Evolutionary conservation across 2,113 vertebrate species (phyloP), one percentile per base, ranked within the genome.

Genomic region (Larimichthys polyactis): DNA sequence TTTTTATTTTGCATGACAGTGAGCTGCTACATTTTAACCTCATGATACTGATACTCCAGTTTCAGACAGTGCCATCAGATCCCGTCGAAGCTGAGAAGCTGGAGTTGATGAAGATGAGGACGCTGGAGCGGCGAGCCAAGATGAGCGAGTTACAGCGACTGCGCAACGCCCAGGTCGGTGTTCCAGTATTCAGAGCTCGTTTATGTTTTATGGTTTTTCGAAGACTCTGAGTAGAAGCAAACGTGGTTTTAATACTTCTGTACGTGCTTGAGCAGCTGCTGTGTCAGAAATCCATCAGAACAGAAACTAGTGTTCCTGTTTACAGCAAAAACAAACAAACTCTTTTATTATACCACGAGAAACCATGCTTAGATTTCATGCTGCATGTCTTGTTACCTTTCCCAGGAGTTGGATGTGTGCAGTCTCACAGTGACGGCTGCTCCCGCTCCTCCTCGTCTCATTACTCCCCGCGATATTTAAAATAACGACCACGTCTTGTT

Each of bases 151-250:
- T 96, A 83, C 96, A 97, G 64, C 92, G 97, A 51, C 95, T 99
- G 75, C 94, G 94, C 75, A 96, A 94, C 87, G 98, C 98, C 48
- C 97, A 99, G 96, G 98, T 98, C 11, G 86, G 91, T 29, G 60
- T 27, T 4, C 1, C 0, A 43, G 64, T n/a, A 16, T 52, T 67
- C 20, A 7, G 7, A 8, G 48, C 57, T 64, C 29, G 11, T 48
- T 27, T 43, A 20, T 57, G 16, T 49, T 58, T 57, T 58, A 52
- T 51, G 5, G n/a, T 11, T 65, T 66, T 20, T 59, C 5, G 3
- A 51, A 36, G 36, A 36, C 36, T 8, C 8, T 36, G 7, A 36
- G 36, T 32, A 6, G 32, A 32, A 32, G 29, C 27, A 62, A 15
- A 10, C 24, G 22, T 15, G 14, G 44, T 43, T 52, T 64, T 19